Conservation (phyloP, 2,888 invertebrate species). For the Schrankia costaestrigalis region DNA sequence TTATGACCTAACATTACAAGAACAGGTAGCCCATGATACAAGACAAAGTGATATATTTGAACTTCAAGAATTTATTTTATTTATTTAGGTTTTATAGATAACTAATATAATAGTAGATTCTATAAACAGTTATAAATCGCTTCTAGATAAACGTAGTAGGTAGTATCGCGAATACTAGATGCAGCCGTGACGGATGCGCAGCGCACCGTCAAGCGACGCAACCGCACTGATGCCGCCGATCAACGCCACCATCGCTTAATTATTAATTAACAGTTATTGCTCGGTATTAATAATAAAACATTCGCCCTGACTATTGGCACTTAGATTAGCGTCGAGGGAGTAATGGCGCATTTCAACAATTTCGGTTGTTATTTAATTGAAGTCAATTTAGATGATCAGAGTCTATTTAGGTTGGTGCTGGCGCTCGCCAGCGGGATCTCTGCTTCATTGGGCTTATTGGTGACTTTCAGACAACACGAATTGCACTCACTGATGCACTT, state of each 20-base stretch:
- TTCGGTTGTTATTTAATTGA: conserved; percentile 82
- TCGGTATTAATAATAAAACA: conserved; percentile 77
- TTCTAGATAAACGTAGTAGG: no score
- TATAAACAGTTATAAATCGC: no score
- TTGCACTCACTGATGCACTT: conserved; percentile 79
- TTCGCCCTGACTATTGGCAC: conserved; percentile 79
- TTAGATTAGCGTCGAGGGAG: conserved; percentile 80
- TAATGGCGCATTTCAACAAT: conserved; percentile 81
- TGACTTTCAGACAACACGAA: conserved; percentile 81
- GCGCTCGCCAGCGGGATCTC: conserved; percentile 78
- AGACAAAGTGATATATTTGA: no score
- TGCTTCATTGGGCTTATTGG: conserved; percentile 81
- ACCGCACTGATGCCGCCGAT: conserved; percentile 58
- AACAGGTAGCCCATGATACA: not conserved
- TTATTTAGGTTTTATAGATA: no score
- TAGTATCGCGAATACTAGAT: not conserved
- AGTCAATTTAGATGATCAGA: conserved; percentile 82
- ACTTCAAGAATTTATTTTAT: no score
- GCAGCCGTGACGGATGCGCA: conserved; percentile 19
- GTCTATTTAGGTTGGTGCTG: conserved; percentile 81
- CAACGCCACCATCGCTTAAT: conserved; percentile 64
- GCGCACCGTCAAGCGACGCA: conserved; percentile 31
- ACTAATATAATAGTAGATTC: no score
- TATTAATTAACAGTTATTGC: conserved; percentile 76
- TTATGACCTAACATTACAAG: not conserved